Base-by-base conservation (phyloP, 1,140 invertebrate genomes). In the Cheumatopsyche charites region DNA sequence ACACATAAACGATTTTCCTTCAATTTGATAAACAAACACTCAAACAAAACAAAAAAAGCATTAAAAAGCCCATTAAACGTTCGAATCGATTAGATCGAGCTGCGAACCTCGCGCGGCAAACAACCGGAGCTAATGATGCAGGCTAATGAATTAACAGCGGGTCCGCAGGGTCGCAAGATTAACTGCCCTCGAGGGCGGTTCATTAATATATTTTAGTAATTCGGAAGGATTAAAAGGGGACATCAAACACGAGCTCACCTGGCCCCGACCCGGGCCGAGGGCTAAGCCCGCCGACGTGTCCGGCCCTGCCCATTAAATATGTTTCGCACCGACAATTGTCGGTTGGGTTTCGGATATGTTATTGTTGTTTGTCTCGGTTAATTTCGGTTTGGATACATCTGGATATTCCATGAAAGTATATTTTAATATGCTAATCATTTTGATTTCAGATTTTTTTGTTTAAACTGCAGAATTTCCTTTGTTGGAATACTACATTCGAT, bases 61-160 rank as follows among this genome's bases (percentile, higher is more conserved):
- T 4, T 4, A 3, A 36, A 36, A 36, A 3, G 29, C 29, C 29
- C 3, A 36, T 36, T 36, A 36, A 3, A 3, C 29, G 9, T 36
- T 4, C 29, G 9, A 36, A 36, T 4, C 29, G 29, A 36, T 36
- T n/a, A 62, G 62, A 58, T 26, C 29, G 43, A 43, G 62, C 43
- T 25, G n/a, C 41, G 61, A 13, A 13, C 12, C 4, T 47, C 12
- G 15, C 11, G 23, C 47, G 62, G 9, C 47, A 66, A 68, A 68
- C 63, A 45, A 36, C 52, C 29, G 36, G 67, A n/a, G 70, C 73
- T 72, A 72, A 75, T 72, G 70, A 72, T 72, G 58, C 73, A 47
- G 63, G 65, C 42, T 75, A 75, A 75, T 75, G 73, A 75, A 75
- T 75, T 75, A 75, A 67, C 73, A 17, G 73, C 43, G 62, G 26